Conservation (phyloP, 2,888 invertebrate species). For the Clanis bilineata region DNA sequence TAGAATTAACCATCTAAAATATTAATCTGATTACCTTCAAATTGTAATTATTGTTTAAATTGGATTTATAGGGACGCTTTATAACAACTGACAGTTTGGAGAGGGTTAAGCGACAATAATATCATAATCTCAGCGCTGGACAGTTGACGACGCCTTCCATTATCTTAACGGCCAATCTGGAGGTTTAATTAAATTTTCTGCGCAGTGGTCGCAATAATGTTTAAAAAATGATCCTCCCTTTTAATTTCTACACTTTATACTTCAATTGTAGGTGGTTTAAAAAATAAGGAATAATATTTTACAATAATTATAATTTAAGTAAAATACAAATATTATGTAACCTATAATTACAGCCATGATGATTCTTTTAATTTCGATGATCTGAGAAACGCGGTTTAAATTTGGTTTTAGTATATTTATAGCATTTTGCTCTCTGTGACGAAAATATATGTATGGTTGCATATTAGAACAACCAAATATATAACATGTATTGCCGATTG, state of each 20-base stretch:
- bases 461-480: too few relatives aligned
- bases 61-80: conserved; percentile 32
- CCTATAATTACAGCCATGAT: too few relatives aligned
- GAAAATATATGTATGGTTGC: too few relatives aligned
- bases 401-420: too few relatives aligned
- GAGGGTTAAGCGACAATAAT: conserved; percentile 51
- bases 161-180: conserved; percentile 62
- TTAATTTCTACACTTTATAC: conserved; percentile 5
- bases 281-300: too few relatives aligned
- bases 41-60: conserved; percentile 13
- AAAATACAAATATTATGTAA: too few relatives aligned
- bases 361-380: too few relatives aligned
- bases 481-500: too few relatives aligned
- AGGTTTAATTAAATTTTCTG: conserved; percentile 57
- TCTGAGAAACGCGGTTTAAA: too few relatives aligned
- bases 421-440: too few relatives aligned
- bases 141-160: conserved; percentile 48
- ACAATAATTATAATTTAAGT: too few relatives aligned
- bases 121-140: conserved; percentile 46
- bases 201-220: conserved; percentile 21
- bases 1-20: neutral
- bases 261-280: neutral
- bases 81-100: conserved; percentile 26
- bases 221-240: conserved; percentile 22
- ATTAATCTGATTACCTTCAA: neutral